Evolutionary conservation across 2,888 invertebrate genomes (phyloP).

Genomic region (Penaeus monodon): DNA sequence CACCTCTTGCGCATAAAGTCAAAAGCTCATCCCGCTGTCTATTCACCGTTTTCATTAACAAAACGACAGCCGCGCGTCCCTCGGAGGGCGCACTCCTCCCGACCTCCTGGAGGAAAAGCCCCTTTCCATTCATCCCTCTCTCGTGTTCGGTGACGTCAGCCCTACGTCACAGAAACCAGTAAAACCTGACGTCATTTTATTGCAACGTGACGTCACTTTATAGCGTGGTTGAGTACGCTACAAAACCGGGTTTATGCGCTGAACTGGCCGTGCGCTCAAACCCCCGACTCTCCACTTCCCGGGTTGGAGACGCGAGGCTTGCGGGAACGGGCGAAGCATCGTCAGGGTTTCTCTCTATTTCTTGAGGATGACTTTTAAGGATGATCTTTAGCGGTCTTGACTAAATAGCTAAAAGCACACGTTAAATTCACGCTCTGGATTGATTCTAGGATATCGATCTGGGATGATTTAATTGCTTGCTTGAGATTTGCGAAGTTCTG

Average conservation of each 20-base stretch:
- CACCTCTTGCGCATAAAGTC: too few relatives aligned
- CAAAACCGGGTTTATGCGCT: conserved; percentile 59
- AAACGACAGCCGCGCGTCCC: conserved; percentile 37
- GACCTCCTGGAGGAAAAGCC: conserved; percentile 25
- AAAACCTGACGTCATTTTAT: conserved; percentile 62
- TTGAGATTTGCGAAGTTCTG: too few relatives aligned
- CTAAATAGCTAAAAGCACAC: too few relatives aligned
- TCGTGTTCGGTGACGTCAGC: conserved; percentile 52
- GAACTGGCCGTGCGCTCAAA: conserved; percentile 39
- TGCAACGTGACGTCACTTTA: conserved; percentile 61
- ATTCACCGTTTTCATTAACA: conserved; percentile 41
- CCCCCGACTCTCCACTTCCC: conserved; percentile 7
- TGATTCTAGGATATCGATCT: too few relatives aligned
- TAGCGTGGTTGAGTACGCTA: conserved; percentile 61
- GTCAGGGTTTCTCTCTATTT: too few relatives aligned
- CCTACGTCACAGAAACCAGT: conserved; percentile 58
- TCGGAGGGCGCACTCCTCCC: conserved; percentile 37
- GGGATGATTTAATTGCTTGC: too few relatives aligned
- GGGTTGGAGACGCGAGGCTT: background rate
- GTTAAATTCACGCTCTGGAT: too few relatives aligned
- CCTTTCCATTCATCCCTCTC: conserved; percentile 50
- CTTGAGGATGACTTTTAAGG: too few relatives aligned
- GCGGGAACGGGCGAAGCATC: background rate
- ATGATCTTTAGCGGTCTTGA: too few relatives aligned
- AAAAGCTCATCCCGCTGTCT: too few relatives aligned